These are phyloP conservation scores for Eupithecia exiguata DNA, from an alignment of 2,888 invertebrate genomes.

Conservation along the genomic window DNA sequence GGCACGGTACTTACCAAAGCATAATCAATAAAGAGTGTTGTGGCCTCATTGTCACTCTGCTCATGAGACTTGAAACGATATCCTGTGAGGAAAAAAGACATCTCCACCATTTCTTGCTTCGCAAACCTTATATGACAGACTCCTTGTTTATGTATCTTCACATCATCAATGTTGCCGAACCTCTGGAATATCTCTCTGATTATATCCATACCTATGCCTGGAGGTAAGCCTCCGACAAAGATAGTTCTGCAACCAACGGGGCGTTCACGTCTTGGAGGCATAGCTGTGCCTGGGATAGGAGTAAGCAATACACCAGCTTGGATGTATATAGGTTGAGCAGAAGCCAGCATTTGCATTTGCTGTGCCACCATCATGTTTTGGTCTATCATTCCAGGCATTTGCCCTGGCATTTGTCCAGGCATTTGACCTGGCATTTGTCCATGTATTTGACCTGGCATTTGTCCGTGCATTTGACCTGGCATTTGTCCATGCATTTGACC, in stretches of 20 bases:
- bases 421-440: slow-evolving; percentile 38
- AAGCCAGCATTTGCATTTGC: slow-evolving; percentile 50
- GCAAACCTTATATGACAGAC: slow-evolving; percentile 96
- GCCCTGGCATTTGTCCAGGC: slow-evolving; percentile 10
- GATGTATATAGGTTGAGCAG: slow-evolving; percentile 72
- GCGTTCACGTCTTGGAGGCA: slow-evolving; percentile 33
- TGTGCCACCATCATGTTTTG: slow-evolving; percentile 82
- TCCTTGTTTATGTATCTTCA: slow-evolving; percentile 93
- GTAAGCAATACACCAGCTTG: slow-evolving; percentile 92
- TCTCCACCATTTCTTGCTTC: slow-evolving; percentile 91
- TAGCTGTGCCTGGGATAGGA: slow-evolving; percentile 89
- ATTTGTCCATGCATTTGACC: slow-evolving; percentile 1
- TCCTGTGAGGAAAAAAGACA: slow-evolving; percentile 92
- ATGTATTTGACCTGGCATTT: slow-evolving; percentile 41
- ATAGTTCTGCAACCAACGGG: slow-evolving; percentile 91
- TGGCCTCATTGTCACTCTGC: slow-evolving; percentile 87
- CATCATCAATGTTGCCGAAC: slow-evolving; percentile 78
- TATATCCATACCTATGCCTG: slow-evolving; percentile 90
- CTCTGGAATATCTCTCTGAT: slow-evolving; percentile 93
- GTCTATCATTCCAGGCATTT: slow-evolving; percentile 79
- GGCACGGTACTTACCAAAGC: slow-evolving; percentile 78
- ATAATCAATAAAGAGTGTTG: slow-evolving; percentile 95
- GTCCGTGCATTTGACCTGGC: slow-evolving; percentile 6
- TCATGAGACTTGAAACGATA: slow-evolving; percentile 89
- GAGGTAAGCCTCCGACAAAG: slow-evolving; percentile 96